phyloP scores from a whole-genome alignment of 2,113 vertebrate species.

The Cynopterus brachyotis region DNA sequence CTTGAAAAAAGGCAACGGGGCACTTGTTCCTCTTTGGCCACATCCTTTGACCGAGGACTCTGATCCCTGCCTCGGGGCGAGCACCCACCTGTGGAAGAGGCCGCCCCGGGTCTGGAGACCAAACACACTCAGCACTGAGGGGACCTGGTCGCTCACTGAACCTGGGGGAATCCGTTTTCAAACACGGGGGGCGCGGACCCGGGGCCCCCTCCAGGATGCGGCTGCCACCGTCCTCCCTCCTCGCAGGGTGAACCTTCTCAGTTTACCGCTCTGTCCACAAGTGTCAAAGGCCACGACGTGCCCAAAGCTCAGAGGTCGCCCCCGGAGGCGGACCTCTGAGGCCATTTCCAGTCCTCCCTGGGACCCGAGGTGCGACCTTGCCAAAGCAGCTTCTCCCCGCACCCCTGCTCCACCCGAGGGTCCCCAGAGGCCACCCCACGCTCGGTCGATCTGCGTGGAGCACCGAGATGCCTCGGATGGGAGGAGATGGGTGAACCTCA shows the following conservation, averaged over 20 bases:
- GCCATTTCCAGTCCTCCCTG: not conserved
- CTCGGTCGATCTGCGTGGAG: fast-evolving
- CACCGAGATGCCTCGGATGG: too few relatives aligned
- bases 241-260: not conserved
- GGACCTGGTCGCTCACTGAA: not conserved
- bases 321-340: not conserved
- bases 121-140: not conserved
- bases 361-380: not conserved
- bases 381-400: not conserved
- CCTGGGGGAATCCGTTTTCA: not conserved
- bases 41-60: not conserved
- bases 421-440: not conserved
- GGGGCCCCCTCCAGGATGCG: not conserved
- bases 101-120: not conserved
- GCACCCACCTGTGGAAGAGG: not conserved
- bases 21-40: not conserved
- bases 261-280: not conserved
- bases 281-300: not conserved
- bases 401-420: not conserved
- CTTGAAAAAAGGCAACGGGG: not conserved
- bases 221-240: not conserved
- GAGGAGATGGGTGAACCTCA: not conserved
- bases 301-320: not conserved
- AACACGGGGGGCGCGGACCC: not conserved
- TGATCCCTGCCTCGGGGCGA: not conserved